Percentiles rank a stretch among this genome's conserved stretches.
These are phyloP conservation scores for Apolygus lucorum DNA, from an alignment of 1,140 invertebrate species.

Conservation along the genomic window DNA sequence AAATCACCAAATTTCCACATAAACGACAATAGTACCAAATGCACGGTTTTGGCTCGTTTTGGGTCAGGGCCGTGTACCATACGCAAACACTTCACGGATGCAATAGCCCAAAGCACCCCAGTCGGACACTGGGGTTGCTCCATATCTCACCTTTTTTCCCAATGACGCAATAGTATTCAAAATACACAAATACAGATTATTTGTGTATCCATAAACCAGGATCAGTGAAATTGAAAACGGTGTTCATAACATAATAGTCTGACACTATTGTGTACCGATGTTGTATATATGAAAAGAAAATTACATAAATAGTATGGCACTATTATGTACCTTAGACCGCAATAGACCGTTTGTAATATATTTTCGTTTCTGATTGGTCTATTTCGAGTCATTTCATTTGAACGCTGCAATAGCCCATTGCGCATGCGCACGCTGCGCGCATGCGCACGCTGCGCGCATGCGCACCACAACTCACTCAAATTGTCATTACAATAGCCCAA, in stretches of 20 bases:
- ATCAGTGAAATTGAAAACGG: background rate
- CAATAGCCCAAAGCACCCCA: conserved; percentile 32
- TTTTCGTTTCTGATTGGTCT: conserved; percentile 24
- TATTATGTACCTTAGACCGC: conserved; percentile 32
- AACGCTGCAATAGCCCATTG: conserved; percentile 32
- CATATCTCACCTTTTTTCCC: conserved; percentile 22
- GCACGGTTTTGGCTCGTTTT: conserved; percentile 14
- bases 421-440: conserved; percentile 20
- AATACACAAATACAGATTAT: background rate
- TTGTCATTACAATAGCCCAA: conserved; percentile 32
- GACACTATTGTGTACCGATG: conserved; percentile 31
- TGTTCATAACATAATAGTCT: conserved; percentile 28
- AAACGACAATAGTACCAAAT: conserved; percentile 30
- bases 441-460: conserved; percentile 23
- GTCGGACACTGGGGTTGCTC: conserved; percentile 27
- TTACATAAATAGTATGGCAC: conserved; percentile 35
- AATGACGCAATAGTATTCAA: conserved; percentile 24
- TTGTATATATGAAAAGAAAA: conserved; percentile 24
- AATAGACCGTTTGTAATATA: conserved; percentile 15
- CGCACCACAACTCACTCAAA: conserved; percentile 27
- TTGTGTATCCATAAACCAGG: conserved; percentile 7
- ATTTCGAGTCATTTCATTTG: conserved; percentile 25
- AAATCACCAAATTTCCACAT: conserved; percentile 28
- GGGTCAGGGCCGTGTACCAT: conserved; percentile 25
- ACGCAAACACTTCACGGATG: conserved; percentile 28